A percentile compares a stretch with the other conserved stretches of the same genome.
These are phyloP conservation scores for Fukomys damarensis DNA, from an alignment of 2,113 vertebrate species.

Conservation along the genomic window DNA sequence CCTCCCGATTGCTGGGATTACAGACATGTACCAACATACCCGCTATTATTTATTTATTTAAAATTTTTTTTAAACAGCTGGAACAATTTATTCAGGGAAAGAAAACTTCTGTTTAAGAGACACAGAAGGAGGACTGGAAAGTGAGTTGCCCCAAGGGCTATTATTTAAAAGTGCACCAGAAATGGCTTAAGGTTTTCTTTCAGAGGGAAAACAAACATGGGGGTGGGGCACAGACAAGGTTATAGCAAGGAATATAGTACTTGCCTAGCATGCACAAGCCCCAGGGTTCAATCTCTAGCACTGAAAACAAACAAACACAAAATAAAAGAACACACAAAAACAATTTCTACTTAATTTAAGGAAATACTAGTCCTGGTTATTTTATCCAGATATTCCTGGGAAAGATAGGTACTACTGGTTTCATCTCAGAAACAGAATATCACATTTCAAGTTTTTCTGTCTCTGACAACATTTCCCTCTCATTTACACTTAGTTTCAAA, in stretches of 20 bases:
- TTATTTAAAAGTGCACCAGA: conserved; percentile 52
- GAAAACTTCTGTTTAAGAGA: too few relatives aligned
- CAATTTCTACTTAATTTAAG: neutral
- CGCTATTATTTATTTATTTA: too few relatives aligned
- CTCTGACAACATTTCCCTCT: neutral
- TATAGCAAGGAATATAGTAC: neutral
- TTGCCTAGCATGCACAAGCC: neutral
- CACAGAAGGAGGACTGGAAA: too few relatives aligned
- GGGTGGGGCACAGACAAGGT: neutral
- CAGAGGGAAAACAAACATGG: neutral
- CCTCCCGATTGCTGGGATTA: neutral
- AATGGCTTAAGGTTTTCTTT: neutral
- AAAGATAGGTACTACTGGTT: neutral
- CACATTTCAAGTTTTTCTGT: conserved; percentile 1
- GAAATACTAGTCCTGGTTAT: neutral
- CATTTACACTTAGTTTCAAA: conserved; percentile 35
- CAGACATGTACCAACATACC: neutral
- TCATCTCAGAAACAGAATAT: conserved; percentile 17
- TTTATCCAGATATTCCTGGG: neutral
- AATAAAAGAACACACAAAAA: neutral
- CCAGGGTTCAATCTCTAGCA: neutral
- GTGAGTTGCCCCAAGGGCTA: neutral
- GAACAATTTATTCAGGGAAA: too few relatives aligned
- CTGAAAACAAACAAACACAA: neutral
- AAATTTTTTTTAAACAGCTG: too few relatives aligned